Conservation (phyloP, 1,140 invertebrate genomes). For the Drosophila parabipectinata region DNA sequence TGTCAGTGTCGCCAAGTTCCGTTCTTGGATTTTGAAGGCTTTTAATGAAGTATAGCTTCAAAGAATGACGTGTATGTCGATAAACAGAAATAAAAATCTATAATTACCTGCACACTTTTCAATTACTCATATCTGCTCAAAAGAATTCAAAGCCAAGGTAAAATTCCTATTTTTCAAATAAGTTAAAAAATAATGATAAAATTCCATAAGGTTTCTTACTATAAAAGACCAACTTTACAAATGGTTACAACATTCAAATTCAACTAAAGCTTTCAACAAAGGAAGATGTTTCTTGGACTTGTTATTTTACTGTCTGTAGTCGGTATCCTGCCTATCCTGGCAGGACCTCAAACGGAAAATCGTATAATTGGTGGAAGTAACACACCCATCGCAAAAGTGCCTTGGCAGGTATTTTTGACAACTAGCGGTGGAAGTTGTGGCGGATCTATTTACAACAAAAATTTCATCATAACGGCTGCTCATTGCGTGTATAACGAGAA, state of each 20-base stretch:
- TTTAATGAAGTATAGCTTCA: not conserved
- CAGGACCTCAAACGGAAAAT: not conserved
- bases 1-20: not conserved
- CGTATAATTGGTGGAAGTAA: conserved; percentile 27
- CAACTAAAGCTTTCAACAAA: not conserved
- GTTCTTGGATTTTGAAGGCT: not conserved
- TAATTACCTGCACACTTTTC: not conserved
- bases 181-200: too few relatives aligned
- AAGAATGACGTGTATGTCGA: too few relatives aligned
- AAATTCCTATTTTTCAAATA: too few relatives aligned
- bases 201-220: not conserved
- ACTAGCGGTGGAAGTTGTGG: conserved; percentile 83
- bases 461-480: conserved; percentile 85
- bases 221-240: not conserved
- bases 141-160: not conserved
- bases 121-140: not conserved
- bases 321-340: not conserved
- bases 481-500: conserved; percentile 82
- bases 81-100: not conserved
- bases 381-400: conserved; percentile 84
- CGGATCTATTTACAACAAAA: conserved; percentile 85
- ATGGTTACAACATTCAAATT: not conserved
- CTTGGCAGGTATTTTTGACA: conserved; percentile 85
- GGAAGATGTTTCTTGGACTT: conserved; percentile 3
- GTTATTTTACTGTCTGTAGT: conserved; percentile 3